Evolutionary conservation across 2,888 invertebrate genomes (phyloP).

Genomic region (Gibbula magus): DNA sequence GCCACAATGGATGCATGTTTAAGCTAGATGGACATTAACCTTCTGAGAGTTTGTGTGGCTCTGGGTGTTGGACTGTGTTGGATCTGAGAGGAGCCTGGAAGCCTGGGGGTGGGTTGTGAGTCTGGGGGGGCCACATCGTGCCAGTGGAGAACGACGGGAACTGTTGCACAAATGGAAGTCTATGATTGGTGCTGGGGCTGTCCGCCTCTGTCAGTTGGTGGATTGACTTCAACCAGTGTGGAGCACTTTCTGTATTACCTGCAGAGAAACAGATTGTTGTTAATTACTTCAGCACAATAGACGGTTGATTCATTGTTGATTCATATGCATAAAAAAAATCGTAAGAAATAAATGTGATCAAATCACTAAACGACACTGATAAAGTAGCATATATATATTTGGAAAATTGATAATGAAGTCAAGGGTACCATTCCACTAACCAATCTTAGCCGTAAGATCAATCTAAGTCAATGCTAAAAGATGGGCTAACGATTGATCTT

Average conservation of each 20-base stretch:
- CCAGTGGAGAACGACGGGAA: conserved; percentile 60
- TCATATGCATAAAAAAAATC: no score
- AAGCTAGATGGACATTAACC: conserved; percentile 41
- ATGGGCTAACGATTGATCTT: no score
- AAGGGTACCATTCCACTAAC: no score
- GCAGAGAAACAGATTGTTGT: neutral
- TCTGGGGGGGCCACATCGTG: conserved; percentile 67
- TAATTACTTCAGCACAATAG: no score
- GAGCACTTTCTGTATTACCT: conserved; percentile 67
- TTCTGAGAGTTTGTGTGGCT: conserved; percentile 67
- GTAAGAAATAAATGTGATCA: no score
- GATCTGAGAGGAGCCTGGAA: conserved; percentile 68
- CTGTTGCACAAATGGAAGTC: conserved; percentile 70
- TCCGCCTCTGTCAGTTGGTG: conserved; percentile 75
- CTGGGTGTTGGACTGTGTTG: conserved; percentile 62
- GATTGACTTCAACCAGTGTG: conserved; percentile 76
- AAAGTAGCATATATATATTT: no score
- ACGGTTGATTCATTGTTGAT: no score
- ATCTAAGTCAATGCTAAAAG: no score
- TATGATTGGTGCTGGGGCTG: conserved; percentile 56
- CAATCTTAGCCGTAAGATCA: no score
- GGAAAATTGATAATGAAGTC: no score
- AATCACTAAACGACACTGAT: no score
- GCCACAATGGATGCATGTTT: no score
- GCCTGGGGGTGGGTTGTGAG: conserved; percentile 72